phyloP scores from a whole-genome alignment of 2,797 vertebrate species.

The Natrix natrix region DNA sequence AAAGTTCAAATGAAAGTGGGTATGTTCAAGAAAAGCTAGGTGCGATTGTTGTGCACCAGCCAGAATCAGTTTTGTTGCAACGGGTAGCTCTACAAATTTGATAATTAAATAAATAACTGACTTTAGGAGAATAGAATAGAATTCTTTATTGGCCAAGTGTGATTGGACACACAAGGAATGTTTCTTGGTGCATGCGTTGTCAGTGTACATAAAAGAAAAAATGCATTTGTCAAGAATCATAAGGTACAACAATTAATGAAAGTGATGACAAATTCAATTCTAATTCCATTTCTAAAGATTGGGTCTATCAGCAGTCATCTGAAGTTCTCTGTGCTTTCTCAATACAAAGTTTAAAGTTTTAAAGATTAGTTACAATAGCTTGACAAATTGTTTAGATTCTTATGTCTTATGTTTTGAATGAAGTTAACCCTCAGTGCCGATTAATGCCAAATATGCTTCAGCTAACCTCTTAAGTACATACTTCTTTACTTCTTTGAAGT shows the following conservation, averaged over 20 bases:
- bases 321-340: not conserved
- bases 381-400: not conserved
- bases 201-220: too few relatives aligned
- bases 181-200: too few relatives aligned
- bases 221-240: too few relatives aligned
- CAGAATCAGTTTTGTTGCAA: not conserved
- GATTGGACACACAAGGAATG: too few relatives aligned
- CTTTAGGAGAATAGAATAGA: not conserved
- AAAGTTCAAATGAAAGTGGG: not conserved
- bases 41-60: not conserved
- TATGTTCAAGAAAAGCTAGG: not conserved
- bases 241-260: too few relatives aligned
- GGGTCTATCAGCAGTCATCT: not conserved
- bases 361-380: not conserved
- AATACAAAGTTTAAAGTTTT: not conserved
- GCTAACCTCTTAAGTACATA: not conserved
- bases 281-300: not conserved
- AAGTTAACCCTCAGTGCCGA: not conserved
- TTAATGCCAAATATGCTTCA: not conserved
- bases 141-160: too few relatives aligned
- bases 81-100: not conserved
- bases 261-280: not conserved
- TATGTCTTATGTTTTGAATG: not conserved
- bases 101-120: not conserved
- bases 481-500: not conserved